Base-by-base conservation (phyloP, 2,113 vertebrate genomes). In the Accipiter virgatus region DNA sequence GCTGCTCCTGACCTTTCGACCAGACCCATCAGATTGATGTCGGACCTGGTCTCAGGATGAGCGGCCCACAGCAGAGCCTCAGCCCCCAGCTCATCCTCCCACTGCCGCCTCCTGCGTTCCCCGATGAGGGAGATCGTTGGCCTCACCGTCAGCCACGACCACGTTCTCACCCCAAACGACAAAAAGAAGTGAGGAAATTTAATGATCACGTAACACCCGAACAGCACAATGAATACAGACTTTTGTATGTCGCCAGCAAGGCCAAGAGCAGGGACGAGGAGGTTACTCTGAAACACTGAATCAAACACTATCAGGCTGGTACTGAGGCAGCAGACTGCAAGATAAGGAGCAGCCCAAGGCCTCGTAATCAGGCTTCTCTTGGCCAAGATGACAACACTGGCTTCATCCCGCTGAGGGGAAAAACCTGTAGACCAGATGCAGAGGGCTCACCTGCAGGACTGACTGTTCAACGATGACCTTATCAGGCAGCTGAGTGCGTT, bases 391-490 rank as follows among this genome's bases (percentile, higher is more conserved):
- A 81, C 81, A 91, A 68, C 50, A 29, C 36, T 55, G 56, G 87
- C 91, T 85, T 94, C 85, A 95, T 32, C 73, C 31, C 0, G 0
- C 71, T 55, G 45, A 62, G 42, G 48, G 70, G 65, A 88, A 73
- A 96, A 83, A 31, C 47, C 74, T 52, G 26, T 34, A 47, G 56
- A 36, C 43, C 52, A 53, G 66, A 70, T 17, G 52, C 68, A 61
- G 32, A 17, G 81, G 63, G 32, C 74, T 94, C 70, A 96, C 92
- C 96, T 94, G 90, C 81, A 73, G 72, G 73, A 83, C 86, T 74
- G 48, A 73, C 42, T 3, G 0, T n/a, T 86, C 88, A 59, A 16
- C 0, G 1, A 36, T 42, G 68, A 83, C 63, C 80, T 81, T 58
- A 88, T 63, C 43, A 83, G 62, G 80, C 75, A 8, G 75, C 82